phyloP scores from a whole-genome alignment of 92 coral and sea anemone genomes.

The Diadumene lineata region DNA sequence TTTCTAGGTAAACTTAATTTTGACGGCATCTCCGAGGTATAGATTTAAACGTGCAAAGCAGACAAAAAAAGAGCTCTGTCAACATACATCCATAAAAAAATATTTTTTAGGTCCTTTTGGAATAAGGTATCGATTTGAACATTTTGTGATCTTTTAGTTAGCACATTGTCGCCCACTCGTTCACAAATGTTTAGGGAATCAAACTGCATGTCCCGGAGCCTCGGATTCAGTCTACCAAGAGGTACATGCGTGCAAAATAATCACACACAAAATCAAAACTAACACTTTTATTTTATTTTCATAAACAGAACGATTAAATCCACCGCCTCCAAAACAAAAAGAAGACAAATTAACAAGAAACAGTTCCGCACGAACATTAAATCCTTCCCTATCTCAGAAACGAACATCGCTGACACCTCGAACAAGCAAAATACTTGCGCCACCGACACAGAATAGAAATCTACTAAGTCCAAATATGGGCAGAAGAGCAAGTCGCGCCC shows the following conservation, averaged over 20 bases:
- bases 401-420: constrained; percentile 72
- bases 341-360: constrained; percentile 36
- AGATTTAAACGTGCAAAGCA: too few relatives aligned
- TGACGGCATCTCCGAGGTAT: too few relatives aligned
- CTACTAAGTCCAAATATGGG: constrained; percentile 42
- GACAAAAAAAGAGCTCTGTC: too few relatives aligned
- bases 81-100: too few relatives aligned
- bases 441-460: constrained; percentile 26
- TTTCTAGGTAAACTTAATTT: constrained; percentile 63
- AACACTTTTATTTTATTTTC: constrained; percentile 3
- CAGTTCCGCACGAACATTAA: constrained; percentile 53
- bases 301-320: constrained; percentile 76
- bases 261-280: not conserved
- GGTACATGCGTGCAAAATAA: too few relatives aligned
- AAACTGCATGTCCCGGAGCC: too few relatives aligned
- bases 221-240: too few relatives aligned
- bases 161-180: too few relatives aligned
- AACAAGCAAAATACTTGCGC: constrained; percentile 50
- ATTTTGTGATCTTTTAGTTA: too few relatives aligned
- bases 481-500: constrained; percentile 75
- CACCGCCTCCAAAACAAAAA: constrained; percentile 78
- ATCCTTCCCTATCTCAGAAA: constrained; percentile 63
- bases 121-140: too few relatives aligned
- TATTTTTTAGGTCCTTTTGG: too few relatives aligned
- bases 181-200: too few relatives aligned